phyloP scores from a whole-genome alignment of 1,140 invertebrate genomes.

The Onthophagus taurus region DNA sequence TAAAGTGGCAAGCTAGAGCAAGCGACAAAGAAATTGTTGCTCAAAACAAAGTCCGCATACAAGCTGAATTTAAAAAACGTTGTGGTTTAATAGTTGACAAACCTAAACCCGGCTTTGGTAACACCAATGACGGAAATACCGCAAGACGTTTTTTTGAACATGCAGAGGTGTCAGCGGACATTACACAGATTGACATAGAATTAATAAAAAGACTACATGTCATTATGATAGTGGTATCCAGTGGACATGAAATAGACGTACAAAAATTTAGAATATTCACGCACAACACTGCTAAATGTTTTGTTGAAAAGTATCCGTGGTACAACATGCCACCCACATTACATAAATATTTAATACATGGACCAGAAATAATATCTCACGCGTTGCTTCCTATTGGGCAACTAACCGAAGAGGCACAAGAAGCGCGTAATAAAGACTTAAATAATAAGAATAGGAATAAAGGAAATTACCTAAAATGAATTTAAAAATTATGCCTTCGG shows the following conservation, averaged over 20 bases:
- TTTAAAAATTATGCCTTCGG: no score
- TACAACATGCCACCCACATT: conserved; percentile 17
- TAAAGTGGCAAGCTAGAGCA: no score
- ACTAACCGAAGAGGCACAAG: conserved; percentile 11
- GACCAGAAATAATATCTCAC: conserved; percentile 11
- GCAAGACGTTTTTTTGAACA: no score
- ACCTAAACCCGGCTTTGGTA: no score
- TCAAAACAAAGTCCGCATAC: no score
- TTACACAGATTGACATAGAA: conserved; percentile 5
- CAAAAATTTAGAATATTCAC: neutral
- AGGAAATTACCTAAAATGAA: no score
- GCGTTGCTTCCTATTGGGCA: conserved; percentile 16
- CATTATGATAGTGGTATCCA: conserved; percentile 5
- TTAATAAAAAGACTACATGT: conserved; percentile 10
- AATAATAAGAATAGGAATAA: no score
- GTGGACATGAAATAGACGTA: conserved; percentile 2
- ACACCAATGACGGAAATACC: no score
- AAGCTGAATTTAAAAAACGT: no score
- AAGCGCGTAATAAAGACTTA: conserved; percentile 11
- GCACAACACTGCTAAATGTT: conserved; percentile 13
- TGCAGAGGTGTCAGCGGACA: no score
- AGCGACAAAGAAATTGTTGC: no score
- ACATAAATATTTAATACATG: conserved; percentile 15
- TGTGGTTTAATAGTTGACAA: no score
- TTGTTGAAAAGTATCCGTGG: conserved; percentile 14